Evolutionary conservation across 2,113 vertebrate species (phyloP).

Genomic region (Heterotis niloticus): DNA sequence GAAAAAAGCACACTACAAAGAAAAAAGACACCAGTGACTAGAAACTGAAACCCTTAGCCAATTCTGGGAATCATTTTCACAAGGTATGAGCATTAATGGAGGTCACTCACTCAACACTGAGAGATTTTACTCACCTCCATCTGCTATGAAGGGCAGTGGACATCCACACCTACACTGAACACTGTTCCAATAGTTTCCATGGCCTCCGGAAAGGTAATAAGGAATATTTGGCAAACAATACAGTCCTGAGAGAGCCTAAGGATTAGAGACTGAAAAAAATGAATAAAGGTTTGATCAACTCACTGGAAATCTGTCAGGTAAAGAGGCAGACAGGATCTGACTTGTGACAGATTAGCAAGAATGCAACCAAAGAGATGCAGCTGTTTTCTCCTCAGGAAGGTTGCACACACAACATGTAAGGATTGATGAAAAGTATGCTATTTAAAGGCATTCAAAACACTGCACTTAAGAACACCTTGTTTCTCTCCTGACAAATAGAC

Average conservation of each 20-base stretch:
- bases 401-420: slow-evolving; percentile 1
- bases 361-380: slow-evolving; percentile 36
- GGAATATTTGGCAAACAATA: neutral
- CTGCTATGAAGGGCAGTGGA: neutral
- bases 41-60: neutral
- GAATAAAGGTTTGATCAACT: slow-evolving; percentile 34
- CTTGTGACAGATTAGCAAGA: slow-evolving; percentile 53
- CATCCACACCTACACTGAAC: neutral
- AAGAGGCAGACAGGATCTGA: slow-evolving; percentile 48
- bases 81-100: neutral
- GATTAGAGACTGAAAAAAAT: neutral
- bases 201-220: neutral
- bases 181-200: neutral
- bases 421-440: slow-evolving; percentile 33
- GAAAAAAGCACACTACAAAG: slow-evolving; percentile 24
- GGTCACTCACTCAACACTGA: neutral
- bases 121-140: neutral
- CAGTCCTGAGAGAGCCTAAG: neutral
- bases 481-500: slow-evolving; percentile 40
- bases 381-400: neutral
- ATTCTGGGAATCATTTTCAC: neutral
- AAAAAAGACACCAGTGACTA: slow-evolving; percentile 25
- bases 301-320: slow-evolving; percentile 41
- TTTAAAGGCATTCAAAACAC: slow-evolving; percentile 43
- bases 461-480: slow-evolving; percentile 34